Percentiles rank a stretch among this genome's conserved stretches.
These are phyloP conservation scores for Diacarnus erythraeanus DNA, from an alignment of 37 sponge, comb jelly and placozoan genomes.

Conservation along the genomic window DNA sequence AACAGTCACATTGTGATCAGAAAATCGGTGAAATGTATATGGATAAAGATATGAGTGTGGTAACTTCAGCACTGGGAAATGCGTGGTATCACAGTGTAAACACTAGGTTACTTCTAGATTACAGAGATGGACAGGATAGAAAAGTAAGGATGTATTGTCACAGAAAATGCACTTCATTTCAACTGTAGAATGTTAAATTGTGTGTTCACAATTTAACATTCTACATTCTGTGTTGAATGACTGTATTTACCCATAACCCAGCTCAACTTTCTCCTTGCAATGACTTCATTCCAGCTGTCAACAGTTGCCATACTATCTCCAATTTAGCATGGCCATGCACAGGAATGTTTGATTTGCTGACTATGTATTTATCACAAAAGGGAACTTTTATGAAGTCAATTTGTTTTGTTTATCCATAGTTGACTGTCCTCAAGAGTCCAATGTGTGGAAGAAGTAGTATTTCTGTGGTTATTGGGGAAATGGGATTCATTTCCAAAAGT, in stretches of 20 bases:
- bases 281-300: no score
- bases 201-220: no score
- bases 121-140: background rate
- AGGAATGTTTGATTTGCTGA: no score
- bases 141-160: background rate
- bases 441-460: constrained; percentile 8
- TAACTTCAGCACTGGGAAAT: constrained; percentile 74
- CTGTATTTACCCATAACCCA: no score
- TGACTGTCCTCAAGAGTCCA: constrained; percentile 53
- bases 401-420: constrained; percentile 6
- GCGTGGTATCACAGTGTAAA: constrained; percentile 81
- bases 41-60: constrained; percentile 17
- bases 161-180: no score
- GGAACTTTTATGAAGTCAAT: no score
- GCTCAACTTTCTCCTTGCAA: no score
- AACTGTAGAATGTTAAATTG: no score
- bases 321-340: no score
- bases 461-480: constrained; percentile 20
- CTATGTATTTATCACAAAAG: no score
- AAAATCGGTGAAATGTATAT: constrained; percentile 2
- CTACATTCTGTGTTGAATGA: no score
- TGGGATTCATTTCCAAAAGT: constrained; percentile 14
- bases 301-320: no score
- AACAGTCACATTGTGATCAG: constrained; percentile 3
- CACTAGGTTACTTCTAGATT: constrained; percentile 64